Percentiles rank a stretch among this genome's conserved stretches.
These are phyloP conservation scores for Oreohelix idahoensis DNA, from an alignment of 1,140 invertebrate species.

Conservation along the genomic window DNA sequence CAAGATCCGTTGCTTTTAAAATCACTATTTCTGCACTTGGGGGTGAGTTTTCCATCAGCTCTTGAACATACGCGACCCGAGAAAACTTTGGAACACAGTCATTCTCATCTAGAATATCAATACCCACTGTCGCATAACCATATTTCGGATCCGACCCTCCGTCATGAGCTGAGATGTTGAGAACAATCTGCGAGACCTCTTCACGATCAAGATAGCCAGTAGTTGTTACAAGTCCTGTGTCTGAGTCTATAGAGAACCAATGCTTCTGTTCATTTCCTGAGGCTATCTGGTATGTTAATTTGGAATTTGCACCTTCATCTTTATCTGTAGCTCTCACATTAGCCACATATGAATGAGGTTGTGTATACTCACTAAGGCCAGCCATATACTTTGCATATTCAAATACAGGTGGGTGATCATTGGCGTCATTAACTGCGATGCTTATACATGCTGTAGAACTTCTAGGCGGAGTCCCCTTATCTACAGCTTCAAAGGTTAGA, in stretches of 20 bases:
- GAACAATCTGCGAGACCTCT: conserved; percentile 64
- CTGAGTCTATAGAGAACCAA: conserved; percentile 90
- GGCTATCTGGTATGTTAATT: conserved; percentile 76
- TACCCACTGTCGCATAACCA: conserved; percentile 70
- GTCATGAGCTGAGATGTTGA: conserved; percentile 70
- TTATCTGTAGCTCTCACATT: conserved; percentile 77
- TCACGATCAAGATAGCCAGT: conserved; percentile 88
- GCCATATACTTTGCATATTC: conserved; percentile 92
- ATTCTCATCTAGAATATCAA: conserved; percentile 91
- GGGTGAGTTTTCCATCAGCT: conserved; percentile 80
- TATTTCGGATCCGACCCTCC: conserved; percentile 56
- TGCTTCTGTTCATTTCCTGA: conserved; percentile 78
- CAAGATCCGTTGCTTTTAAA: conserved; percentile 59
- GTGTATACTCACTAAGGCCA: conserved; percentile 89
- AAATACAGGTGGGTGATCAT: conserved; percentile 93
- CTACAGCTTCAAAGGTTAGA: conserved; percentile 89
- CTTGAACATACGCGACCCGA: conserved; percentile 70
- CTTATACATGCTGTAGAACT: conserved; percentile 90
- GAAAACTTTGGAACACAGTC: conserved; percentile 89
- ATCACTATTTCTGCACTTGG: conserved; percentile 49
- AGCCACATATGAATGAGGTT: conserved; percentile 86
- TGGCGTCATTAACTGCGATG: conserved; percentile 90
- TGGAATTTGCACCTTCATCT: conserved; percentile 72
- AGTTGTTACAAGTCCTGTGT: conserved; percentile 90
- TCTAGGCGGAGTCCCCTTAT: conserved; percentile 82